A percentile compares a stretch with the other conserved stretches of the same genome.
Conservation (phyloP, 2,113 vertebrate species). For the Enhydra lutris region DNA sequence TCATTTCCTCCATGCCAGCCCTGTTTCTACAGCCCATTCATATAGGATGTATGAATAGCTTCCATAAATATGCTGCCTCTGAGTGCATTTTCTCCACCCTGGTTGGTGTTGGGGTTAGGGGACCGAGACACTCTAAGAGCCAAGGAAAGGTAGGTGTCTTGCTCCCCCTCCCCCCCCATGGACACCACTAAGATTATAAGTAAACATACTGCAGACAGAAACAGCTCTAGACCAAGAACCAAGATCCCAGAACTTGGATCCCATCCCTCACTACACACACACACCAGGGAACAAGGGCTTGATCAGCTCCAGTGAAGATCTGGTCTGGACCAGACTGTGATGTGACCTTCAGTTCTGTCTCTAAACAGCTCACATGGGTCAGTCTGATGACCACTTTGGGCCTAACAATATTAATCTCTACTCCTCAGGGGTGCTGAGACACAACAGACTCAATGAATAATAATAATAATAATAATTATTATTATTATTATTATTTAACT, state of each 20-base stretch:
- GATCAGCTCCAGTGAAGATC: neutral
- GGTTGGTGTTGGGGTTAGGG: neutral
- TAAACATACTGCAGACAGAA: neutral
- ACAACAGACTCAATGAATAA: neutral
- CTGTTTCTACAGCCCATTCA: neutral
- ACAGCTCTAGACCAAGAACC: neutral
- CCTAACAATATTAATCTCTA: constrained; percentile 13
- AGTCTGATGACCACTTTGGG: neutral
- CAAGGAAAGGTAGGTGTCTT: neutral
- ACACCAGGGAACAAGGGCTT: neutral
- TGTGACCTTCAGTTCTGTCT: neutral
- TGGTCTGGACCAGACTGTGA: neutral
- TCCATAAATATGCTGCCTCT: neutral
- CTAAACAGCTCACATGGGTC: neutral
- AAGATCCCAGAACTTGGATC: neutral
- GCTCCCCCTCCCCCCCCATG: neutral
- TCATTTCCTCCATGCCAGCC: neutral
- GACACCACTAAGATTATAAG: neutral
- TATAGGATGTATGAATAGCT: neutral
- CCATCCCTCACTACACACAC: neutral
- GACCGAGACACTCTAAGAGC: neutral
- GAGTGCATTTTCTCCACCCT: neutral
- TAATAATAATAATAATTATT: neutral
- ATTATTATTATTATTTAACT: neutral
- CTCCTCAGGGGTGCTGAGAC: neutral